A percentile compares a stretch with the other conserved stretches of the same genome.
phyloP scores from a whole-genome alignment of 2,797 vertebrate genomes.

The Megaceryle alcyon region DNA sequence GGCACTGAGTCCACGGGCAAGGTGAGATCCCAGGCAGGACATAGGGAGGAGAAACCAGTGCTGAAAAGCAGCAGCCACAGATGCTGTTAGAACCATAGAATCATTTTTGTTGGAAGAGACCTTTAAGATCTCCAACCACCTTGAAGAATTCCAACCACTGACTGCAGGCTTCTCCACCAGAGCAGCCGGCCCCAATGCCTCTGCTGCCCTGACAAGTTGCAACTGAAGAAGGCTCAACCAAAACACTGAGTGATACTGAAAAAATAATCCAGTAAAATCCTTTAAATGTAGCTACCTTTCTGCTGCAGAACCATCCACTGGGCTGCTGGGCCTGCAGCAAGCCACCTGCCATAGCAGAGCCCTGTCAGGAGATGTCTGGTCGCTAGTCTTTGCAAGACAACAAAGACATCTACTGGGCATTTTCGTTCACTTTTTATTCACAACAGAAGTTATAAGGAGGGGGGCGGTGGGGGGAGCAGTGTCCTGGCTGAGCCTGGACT shows the following conservation, averaged over 20 bases:
- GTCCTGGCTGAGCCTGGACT: neutral
- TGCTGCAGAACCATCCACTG: neutral
- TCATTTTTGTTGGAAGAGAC: neutral
- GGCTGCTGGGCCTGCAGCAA: neutral
- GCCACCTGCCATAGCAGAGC: neutral
- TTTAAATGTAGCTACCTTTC: neutral
- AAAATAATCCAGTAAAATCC: neutral
- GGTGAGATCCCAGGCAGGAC: constrained; percentile 62
- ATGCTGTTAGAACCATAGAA: neutral
- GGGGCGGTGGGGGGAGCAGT: neutral
- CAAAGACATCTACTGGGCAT: fast-evolving
- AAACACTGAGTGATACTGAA: neutral
- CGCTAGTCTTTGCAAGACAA: neutral
- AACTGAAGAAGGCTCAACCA: neutral
- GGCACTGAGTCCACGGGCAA: constrained; percentile 91
- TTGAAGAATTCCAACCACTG: neutral
- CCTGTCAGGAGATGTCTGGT: neutral
- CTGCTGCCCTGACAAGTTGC: neutral
- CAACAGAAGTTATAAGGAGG: neutral
- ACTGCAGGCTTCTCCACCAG: neutral
- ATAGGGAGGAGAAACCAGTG: fast-evolving
- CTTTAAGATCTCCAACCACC: neutral
- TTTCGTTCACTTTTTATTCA: neutral
- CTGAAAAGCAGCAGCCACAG: fast-evolving
- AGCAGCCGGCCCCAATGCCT: neutral